Evolutionary conservation across 2,888 invertebrate genomes (phyloP).

Genomic region (Lordiphosa fenestrarum): DNA sequence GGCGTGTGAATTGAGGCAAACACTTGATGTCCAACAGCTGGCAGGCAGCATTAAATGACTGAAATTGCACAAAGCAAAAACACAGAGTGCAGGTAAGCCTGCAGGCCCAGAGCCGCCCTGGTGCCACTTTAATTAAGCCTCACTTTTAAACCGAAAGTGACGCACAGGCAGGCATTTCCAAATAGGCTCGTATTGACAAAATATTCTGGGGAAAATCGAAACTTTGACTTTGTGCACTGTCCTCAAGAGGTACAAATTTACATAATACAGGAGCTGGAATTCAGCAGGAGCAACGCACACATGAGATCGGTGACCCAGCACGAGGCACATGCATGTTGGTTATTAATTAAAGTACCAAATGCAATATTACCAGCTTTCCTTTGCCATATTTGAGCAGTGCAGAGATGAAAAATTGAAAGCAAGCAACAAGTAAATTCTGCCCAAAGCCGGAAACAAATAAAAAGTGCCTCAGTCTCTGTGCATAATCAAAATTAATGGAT

Average conservation of each 20-base stretch:
- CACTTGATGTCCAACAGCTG: constrained; percentile 38
- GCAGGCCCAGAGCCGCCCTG: constrained; percentile 8
- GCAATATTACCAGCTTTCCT: constrained; percentile 5
- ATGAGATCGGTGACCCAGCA: background rate
- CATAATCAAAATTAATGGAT: constrained; percentile 49
- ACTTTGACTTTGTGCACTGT: constrained; percentile 7
- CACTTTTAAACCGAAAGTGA: constrained; percentile 27
- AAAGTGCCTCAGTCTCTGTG: constrained; percentile 14
- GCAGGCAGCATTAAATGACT: constrained; percentile 39
- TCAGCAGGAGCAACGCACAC: background rate
- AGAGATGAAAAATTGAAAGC: constrained; percentile 1
- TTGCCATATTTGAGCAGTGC: background rate
- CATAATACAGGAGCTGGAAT: constrained; percentile 27
- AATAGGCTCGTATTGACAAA: constrained; percentile 7
- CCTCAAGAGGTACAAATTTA: constrained; percentile 13
- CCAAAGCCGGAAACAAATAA: constrained; percentile 2
- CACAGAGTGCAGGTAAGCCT: constrained; percentile 11
- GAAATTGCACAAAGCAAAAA: constrained; percentile 37
- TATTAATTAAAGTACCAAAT: constrained; percentile 6
- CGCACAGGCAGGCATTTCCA: background rate
- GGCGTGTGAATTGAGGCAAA: constrained; percentile 41
- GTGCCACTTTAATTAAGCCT: constrained; percentile 60
- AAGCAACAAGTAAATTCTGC: constrained; percentile 10
- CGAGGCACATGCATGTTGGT: background rate
- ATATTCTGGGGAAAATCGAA: constrained; percentile 7